Percentiles rank a stretch among this genome's conserved stretches.
phyloP scores from a whole-genome alignment of 2,888 invertebrate species.

The Nephrotoma flavescens region DNA sequence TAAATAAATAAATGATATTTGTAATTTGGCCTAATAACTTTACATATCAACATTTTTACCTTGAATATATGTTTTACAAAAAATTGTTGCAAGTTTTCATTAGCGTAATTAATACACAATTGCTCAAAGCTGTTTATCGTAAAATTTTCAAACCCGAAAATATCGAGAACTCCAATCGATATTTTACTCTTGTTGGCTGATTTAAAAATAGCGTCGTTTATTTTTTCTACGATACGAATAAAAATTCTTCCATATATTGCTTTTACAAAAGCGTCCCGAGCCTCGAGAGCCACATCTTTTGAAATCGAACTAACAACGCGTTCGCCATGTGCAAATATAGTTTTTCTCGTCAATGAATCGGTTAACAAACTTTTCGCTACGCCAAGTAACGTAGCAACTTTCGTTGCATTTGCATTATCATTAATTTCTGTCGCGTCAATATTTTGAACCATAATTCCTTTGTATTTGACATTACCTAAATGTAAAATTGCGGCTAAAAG shows the following conservation, averaged over 20 bases:
- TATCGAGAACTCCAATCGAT: constrained; percentile 86
- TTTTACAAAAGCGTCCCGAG: constrained; percentile 85
- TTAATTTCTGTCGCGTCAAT: constrained; percentile 77
- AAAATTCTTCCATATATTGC: constrained; percentile 86
- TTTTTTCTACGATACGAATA: constrained; percentile 74
- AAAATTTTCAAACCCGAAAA: constrained; percentile 96
- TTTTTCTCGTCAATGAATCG: constrained; percentile 71
- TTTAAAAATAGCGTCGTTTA: constrained; percentile 71
- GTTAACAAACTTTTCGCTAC: constrained; percentile 53
- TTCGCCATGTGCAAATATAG: constrained; percentile 72
- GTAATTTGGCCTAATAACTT: not conserved
- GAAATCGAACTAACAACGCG: constrained; percentile 62
- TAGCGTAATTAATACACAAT: constrained; percentile 91
- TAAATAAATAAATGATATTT: not conserved
- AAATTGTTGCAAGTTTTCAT: constrained; percentile 92
- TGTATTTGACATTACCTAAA: constrained; percentile 81
- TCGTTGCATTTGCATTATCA: constrained; percentile 51
- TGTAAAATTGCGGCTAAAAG: constrained; percentile 79
- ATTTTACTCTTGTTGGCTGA: constrained; percentile 42
- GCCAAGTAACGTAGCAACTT: constrained; percentile 56
- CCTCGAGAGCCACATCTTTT: constrained; percentile 62
- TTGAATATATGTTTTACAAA: constrained; percentile 93
- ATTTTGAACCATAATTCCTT: constrained; percentile 57
- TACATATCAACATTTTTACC: constrained; percentile 16
- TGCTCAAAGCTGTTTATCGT: constrained; percentile 87